Percentiles rank a stretch among this genome's conserved stretches.
Conservation (phyloP, 2,113 vertebrate genomes). For the Gasterosteus nipponicus region DNA sequence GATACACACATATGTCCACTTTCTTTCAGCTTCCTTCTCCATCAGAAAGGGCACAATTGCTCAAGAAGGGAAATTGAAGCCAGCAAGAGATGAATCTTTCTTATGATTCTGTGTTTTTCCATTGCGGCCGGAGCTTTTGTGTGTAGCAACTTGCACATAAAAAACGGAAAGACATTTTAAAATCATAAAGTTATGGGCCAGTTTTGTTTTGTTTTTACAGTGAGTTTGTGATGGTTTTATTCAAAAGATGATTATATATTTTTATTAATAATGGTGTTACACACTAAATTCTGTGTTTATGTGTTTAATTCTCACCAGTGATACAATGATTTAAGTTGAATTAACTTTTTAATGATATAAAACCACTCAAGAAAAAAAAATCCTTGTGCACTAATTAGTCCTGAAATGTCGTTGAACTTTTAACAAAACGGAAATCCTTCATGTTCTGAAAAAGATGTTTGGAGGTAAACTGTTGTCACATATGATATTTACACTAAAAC, state of each 20-base stretch:
- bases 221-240: conserved; percentile 14
- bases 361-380: not conserved
- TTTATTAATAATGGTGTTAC: not conserved
- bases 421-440: conserved; percentile 13
- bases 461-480: conserved; percentile 48
- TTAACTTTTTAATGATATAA: not conserved
- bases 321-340: not conserved
- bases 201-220: conserved; percentile 2
- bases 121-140: not conserved
- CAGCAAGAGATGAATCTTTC: not conserved
- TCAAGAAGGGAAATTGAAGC: conserved; percentile 13
- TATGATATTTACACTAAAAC: conserved; percentile 51
- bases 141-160: conserved; percentile 9
- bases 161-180: conserved; percentile 3
- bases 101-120: conserved; percentile 22
- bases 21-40: not conserved
- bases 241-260: conserved; percentile 6
- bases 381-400: conserved; percentile 36
- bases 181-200: conserved; percentile 29
- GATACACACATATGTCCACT: too few relatives aligned
- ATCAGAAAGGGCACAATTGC: not conserved
- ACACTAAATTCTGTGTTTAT: not conserved
- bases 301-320: too few relatives aligned
- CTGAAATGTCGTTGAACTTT: conserved; percentile 34
- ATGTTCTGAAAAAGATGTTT: conserved; percentile 24